phyloP scores from a whole-genome alignment of 2,888 invertebrate genomes.

The Brachyopa scutellaris region DNA sequence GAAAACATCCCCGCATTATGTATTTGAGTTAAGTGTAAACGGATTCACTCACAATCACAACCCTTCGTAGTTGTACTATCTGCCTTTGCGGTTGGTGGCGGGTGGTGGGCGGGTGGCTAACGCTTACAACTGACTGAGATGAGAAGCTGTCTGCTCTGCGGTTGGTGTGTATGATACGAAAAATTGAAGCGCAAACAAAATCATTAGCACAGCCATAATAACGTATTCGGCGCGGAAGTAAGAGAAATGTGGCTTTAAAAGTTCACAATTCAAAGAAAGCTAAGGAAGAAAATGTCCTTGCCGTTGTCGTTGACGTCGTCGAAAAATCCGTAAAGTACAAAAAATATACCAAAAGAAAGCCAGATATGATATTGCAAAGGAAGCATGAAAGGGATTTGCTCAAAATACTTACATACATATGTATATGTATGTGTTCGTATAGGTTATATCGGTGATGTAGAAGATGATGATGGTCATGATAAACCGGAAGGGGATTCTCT shows the following conservation, averaged over 20 bases:
- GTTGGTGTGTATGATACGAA: background rate
- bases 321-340: too few relatives aligned
- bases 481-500: background rate
- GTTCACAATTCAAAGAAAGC: background rate
- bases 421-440: too few relatives aligned
- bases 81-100: too few relatives aligned
- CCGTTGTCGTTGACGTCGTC: too few relatives aligned
- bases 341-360: too few relatives aligned
- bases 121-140: too few relatives aligned
- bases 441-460: conserved; percentile 4
- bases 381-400: background rate
- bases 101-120: too few relatives aligned
- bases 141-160: too few relatives aligned
- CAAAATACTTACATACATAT: too few relatives aligned
- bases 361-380: background rate
- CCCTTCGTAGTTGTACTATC: background rate
- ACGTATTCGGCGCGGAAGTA: background rate
- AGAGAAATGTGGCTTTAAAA: background rate
- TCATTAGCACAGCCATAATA: background rate
- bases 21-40: too few relatives aligned
- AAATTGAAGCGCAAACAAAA: background rate
- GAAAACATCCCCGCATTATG: too few relatives aligned
- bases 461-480: background rate
- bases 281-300: too few relatives aligned
- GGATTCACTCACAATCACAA: background rate